Evolutionary conservation across 2,888 invertebrate species (phyloP), one percentile per base, ranked within the genome.

Genomic region (Torymus tubicola): DNA sequence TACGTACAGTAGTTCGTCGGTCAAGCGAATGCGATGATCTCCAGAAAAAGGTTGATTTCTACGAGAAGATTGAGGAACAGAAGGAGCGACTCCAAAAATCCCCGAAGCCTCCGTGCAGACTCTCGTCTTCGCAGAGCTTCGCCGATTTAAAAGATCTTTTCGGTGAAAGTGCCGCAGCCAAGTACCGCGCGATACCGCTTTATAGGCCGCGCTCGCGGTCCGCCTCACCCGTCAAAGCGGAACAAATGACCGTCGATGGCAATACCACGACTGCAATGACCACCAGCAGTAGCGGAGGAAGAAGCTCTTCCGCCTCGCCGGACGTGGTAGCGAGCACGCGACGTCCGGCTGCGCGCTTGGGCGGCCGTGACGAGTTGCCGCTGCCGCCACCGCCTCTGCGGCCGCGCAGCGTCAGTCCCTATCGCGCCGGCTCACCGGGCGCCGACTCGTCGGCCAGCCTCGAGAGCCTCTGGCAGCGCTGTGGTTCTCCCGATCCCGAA

Each of bases 101-200:
- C 5, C 81, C 88, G 89, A 14, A 89, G 24, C 18, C n/a, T 0
- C 2, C 60, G 2, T 18, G 53, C 52, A 82, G 72, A 58, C 69
- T 82, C 11, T 90, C 91, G n/a, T 92, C 93, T 67, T 94, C 95
- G 0, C 94, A 94, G 85, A 95, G 95, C 0, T 94, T 94, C 87
- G 93, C 96, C 53, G 94, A 96, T 90, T 91, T 96, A 77, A 96
- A 95, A 87, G 96, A 96, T 84, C 91, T 96, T n/a, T 96, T 96
- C 87, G 96, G 96, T 0, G 96, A 96, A 89, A 93, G 92, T 42
- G 93, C 94, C 83, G 92, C 92, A 86, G 92, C 92, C 83, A 93
- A 92, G 86, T 94, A 93, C 89, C 89, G 93, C 55, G 93, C 93
- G 4, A 89, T 93, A 76, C 93, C 94, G 24, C 72, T 83, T 57